phyloP scores from a whole-genome alignment of 35 echinoderm and acorn worm species.

The Lytechinus variegatus region DNA sequence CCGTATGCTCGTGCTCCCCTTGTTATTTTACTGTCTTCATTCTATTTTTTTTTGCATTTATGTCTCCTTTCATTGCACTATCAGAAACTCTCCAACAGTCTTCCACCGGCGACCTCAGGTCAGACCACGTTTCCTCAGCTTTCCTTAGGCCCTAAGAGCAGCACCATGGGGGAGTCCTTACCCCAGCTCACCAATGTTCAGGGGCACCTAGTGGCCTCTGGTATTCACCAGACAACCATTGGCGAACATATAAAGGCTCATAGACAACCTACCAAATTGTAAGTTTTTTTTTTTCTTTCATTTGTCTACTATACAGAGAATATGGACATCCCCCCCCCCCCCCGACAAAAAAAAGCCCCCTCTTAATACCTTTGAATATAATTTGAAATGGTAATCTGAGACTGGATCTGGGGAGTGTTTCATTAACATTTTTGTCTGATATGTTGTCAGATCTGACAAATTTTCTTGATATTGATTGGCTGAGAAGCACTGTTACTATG shows the following conservation, averaged over 20 bases:
- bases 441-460: too few relatives aligned
- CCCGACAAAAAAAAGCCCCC: too few relatives aligned
- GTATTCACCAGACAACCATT: constrained; percentile 57
- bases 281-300: constrained; percentile 17
- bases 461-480: too few relatives aligned
- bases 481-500: too few relatives aligned
- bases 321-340: too few relatives aligned
- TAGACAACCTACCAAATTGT: constrained; percentile 68
- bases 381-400: too few relatives aligned
- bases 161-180: constrained; percentile 81
- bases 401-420: too few relatives aligned
- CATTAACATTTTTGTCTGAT: too few relatives aligned
- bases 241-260: constrained; percentile 52
- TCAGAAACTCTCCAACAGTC: constrained; percentile 70
- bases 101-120: constrained; percentile 50
- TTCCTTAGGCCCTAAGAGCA: constrained; percentile 61
- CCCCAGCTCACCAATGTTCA: constrained; percentile 88
- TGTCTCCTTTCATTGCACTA: not conserved
- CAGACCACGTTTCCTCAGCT: constrained; percentile 84
- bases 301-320: too few relatives aligned
- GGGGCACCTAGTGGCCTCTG: constrained; percentile 74
- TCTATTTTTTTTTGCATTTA: not conserved
- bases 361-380: too few relatives aligned
- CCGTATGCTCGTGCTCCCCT: too few relatives aligned
- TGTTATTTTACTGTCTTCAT: too few relatives aligned